Conservation (phyloP, 1,140 invertebrate species). For the Pseudomyrmex cubaensis region DNA sequence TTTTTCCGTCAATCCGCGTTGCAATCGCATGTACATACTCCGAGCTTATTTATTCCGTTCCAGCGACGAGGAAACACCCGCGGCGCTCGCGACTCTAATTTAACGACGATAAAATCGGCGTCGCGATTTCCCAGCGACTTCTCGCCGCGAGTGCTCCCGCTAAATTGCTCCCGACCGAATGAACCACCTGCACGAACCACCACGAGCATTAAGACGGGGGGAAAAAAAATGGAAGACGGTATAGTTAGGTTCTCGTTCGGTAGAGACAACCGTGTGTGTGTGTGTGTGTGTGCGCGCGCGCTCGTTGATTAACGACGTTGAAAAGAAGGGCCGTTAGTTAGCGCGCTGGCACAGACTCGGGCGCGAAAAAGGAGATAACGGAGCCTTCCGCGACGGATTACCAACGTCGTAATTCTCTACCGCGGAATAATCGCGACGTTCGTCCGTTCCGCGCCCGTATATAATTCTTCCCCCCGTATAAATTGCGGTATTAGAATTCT, state of each 20-base stretch:
- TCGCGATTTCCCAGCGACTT: constrained; percentile 35
- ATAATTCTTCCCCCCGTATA: not conserved
- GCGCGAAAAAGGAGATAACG: constrained; percentile 69
- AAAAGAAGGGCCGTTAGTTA: constrained; percentile 59
- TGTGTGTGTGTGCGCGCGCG: not conserved
- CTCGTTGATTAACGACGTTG: constrained; percentile 58
- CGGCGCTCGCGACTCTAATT: constrained; percentile 18
- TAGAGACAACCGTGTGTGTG: constrained; percentile 34
- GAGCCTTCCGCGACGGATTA: constrained; percentile 26
- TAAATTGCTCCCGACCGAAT: constrained; percentile 23
- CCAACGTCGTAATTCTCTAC: constrained; percentile 58
- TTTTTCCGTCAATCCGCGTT: not conserved
- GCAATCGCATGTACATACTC: not conserved
- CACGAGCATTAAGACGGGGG: constrained; percentile 14
- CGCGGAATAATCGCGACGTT: constrained; percentile 54
- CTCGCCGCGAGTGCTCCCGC: constrained; percentile 21
- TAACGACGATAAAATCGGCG: constrained; percentile 29
- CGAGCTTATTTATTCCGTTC: not conserved
- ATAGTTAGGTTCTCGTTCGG: constrained; percentile 9
- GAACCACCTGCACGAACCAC: constrained; percentile 1
- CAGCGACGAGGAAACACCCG: not conserved
- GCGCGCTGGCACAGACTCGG: constrained; percentile 50
- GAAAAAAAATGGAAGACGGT: constrained; percentile 4
- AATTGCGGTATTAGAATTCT: not conserved
- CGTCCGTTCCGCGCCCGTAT: not conserved